Evolutionary conservation across 2,888 invertebrate genomes (phyloP).

Genomic region (Rotaria magnacalcarata): DNA sequence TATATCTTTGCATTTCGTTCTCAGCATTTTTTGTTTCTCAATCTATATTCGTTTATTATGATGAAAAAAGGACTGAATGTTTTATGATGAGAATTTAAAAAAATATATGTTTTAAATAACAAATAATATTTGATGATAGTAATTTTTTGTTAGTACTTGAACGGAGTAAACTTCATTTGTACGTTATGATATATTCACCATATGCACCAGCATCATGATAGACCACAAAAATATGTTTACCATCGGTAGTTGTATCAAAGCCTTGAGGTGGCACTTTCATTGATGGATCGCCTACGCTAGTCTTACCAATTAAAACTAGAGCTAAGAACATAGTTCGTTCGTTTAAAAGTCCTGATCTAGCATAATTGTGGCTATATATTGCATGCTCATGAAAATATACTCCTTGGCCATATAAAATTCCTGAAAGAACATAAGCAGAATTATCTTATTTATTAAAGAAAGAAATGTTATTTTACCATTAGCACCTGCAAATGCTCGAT

Average conservation of each 20-base stretch:
- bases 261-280: constrained; percentile 50
- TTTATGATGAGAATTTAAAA: too few relatives aligned
- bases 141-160: too few relatives aligned
- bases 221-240: constrained; percentile 51
- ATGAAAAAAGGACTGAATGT: too few relatives aligned
- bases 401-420: constrained; percentile 52
- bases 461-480: constrained; percentile 48
- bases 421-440: constrained; percentile 48
- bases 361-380: constrained; percentile 49
- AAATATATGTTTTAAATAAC: too few relatives aligned
- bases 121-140: too few relatives aligned
- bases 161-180: constrained; percentile 41
- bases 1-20: too few relatives aligned
- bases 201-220: constrained; percentile 55
- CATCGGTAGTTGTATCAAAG: constrained; percentile 52
- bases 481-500: constrained; percentile 49
- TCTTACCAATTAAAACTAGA: constrained; percentile 51
- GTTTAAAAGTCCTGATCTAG: constrained; percentile 48
- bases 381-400: constrained; percentile 54
- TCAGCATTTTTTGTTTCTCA: too few relatives aligned
- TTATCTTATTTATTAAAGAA: background rate
- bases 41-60: too few relatives aligned
- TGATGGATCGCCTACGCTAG: constrained; percentile 47
- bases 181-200: constrained; percentile 53
- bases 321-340: constrained; percentile 50